A percentile compares a stretch with the other conserved stretches of the same genome.
Evolutionary conservation across 2,888 invertebrate genomes (phyloP).

Genomic region (Blastobasis adustella): DNA sequence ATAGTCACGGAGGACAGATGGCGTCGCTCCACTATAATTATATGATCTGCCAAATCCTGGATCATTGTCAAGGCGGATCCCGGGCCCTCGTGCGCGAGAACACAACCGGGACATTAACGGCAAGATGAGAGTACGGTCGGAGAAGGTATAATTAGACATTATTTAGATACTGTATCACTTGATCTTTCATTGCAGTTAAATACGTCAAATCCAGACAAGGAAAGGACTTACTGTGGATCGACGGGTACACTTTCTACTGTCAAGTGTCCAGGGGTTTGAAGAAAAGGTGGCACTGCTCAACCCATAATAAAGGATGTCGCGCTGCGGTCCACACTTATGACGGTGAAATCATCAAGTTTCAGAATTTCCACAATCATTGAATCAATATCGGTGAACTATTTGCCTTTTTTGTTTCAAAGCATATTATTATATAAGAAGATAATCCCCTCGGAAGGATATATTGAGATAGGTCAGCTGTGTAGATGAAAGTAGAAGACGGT

Average conservation of each 20-base stretch:
- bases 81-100: too few species aligned
- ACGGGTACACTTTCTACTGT: conserved; percentile 7
- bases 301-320: not conserved
- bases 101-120: too few species aligned
- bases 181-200: conserved; percentile 1
- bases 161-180: not conserved
- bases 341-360: not conserved
- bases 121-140: too few species aligned
- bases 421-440: not conserved
- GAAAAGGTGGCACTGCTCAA: too few species aligned
- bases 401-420: not conserved
- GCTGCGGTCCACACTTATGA: not conserved
- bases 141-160: too few species aligned
- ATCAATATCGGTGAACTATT: not conserved
- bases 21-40: too few species aligned
- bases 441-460: not conserved
- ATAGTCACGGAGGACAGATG: too few species aligned
- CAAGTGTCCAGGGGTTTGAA: too few species aligned
- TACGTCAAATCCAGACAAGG: conserved; percentile 14
- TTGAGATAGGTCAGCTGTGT: too few species aligned
- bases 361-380: not conserved
- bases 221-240: conserved; percentile 17
- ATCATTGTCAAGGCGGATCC: too few species aligned
- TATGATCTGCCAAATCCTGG: too few species aligned
- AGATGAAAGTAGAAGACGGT: too few species aligned